Conservation (phyloP, 2,888 invertebrate genomes). For the Oscheius sp. region DNA sequence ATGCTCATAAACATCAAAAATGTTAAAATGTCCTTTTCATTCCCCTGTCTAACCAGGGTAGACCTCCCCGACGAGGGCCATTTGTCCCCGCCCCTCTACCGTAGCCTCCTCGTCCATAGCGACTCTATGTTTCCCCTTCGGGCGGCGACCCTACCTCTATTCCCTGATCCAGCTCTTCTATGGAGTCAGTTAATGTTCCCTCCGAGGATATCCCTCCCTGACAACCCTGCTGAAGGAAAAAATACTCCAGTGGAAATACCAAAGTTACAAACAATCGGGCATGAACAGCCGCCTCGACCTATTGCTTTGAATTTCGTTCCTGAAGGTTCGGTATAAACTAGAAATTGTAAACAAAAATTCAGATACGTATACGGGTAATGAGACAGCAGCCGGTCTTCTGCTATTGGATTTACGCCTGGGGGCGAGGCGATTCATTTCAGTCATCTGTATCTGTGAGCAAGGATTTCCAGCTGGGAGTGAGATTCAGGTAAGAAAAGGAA, state of each 20-base stretch:
- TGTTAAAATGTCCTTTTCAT: background rate
- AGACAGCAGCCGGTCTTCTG: constrained; percentile 28
- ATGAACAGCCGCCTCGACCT: constrained; percentile 23
- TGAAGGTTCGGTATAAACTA: constrained; percentile 10
- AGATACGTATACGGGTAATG: constrained; percentile 3
- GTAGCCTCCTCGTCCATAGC: constrained; percentile 4
- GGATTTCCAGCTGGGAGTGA: constrained; percentile 27
- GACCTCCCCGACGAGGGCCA: no score
- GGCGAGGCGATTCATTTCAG: constrained; percentile 15
- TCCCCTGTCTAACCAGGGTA: background rate
- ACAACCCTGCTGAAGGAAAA: background rate
- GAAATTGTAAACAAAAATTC: background rate
- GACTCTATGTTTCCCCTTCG: constrained; percentile 34
- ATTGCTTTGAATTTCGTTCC: constrained; percentile 4
- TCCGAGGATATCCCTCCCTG: background rate
- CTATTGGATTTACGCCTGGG: constrained; percentile 28
- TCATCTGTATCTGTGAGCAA: constrained; percentile 34
- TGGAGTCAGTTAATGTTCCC: constrained; percentile 33
- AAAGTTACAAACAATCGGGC: background rate
- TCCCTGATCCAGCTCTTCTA: constrained; percentile 24
- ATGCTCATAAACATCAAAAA: background rate
- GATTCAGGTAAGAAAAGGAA: constrained; percentile 32
- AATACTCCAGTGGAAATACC: background rate
- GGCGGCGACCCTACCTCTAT: constrained; percentile 13
- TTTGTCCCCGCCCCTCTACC: background rate